Base-by-base conservation (phyloP, 1,140 invertebrate genomes). In the Drosophila kurseongensis region DNA sequence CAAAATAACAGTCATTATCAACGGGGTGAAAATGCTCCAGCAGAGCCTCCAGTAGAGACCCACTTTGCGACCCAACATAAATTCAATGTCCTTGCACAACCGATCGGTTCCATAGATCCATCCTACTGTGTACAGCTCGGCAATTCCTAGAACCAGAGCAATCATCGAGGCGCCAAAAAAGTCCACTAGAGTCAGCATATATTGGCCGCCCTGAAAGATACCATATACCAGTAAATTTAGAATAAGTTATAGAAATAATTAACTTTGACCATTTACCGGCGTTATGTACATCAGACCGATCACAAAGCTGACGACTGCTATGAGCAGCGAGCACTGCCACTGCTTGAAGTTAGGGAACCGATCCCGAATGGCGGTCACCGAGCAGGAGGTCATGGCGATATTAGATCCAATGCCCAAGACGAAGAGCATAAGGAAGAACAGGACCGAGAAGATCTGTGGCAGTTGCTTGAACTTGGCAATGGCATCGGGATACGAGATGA, bases 381-480 rank as follows among this genome's bases (percentile, higher is more conserved):
- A 92, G 45, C 94, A 94, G 10, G 94, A 94, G 2, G 95, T 94
- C 75, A 96, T 78, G 1, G 95, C 95, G 36, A 96, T 95, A 8
- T 95, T 94, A 40, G 96, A 96, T 6, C 97, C 97, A 29, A 96
- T 93, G 1, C 96, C 97, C 47, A 98, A 92, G 0, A 97, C 95
- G 66, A 96, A 95, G 88, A 98, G 94, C 96, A 97, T 97, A 7
- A 97, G 84, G 93, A 98, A 98, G 94, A 98, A 98, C 5, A 98
- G 88, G 0, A 97, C 95, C 0, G 97, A 95, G 93, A 98, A 98
- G 93, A 96, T 95, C 93, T 97, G 96, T 0, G 97, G 97, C 54
- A 96, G 92, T 27, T 94, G 91, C 5, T 95, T 94, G 77, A 98
- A 96, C 91, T 97, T 96, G 7, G 96, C 94, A 51, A 98, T 96